phyloP scores from a whole-genome alignment of 2,113 vertebrate species.

The Spermophilus dauricus region DNA sequence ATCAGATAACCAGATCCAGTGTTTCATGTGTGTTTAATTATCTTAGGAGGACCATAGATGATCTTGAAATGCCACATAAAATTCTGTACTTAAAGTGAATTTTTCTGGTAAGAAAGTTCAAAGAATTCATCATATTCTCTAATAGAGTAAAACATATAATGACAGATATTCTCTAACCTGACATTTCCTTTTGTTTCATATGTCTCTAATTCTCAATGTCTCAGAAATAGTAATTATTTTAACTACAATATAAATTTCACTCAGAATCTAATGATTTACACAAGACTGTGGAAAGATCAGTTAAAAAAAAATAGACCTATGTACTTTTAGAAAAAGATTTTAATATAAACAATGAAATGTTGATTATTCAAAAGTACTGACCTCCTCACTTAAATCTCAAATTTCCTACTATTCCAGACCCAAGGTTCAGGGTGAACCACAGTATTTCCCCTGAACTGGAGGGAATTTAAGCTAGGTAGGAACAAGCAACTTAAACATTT shows the following conservation, averaged over 20 bases:
- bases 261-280: not conserved
- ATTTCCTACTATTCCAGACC: not conserved
- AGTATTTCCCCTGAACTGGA: not conserved
- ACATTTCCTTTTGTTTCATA: not conserved
- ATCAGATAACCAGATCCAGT: not conserved
- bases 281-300: not conserved
- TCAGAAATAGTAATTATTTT: not conserved
- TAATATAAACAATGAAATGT: not conserved
- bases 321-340: not conserved
- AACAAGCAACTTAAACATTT: not conserved
- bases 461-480: not conserved
- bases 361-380: not conserved
- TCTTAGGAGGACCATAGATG: not conserved
- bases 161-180: not conserved
- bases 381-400: slow-evolving; percentile 3
- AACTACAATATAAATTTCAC: not conserved
- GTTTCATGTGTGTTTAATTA: not conserved
- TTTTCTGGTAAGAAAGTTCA: slow-evolving; percentile 12
- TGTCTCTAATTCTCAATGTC: not conserved
- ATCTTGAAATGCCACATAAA: not conserved
- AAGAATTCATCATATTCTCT: not conserved
- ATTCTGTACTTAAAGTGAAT: slow-evolving; percentile 6
- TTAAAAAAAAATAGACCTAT: not conserved
- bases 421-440: not conserved
- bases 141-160: not conserved